Conservation (phyloP, 2,113 vertebrate species). For the Zingel zingel region DNA sequence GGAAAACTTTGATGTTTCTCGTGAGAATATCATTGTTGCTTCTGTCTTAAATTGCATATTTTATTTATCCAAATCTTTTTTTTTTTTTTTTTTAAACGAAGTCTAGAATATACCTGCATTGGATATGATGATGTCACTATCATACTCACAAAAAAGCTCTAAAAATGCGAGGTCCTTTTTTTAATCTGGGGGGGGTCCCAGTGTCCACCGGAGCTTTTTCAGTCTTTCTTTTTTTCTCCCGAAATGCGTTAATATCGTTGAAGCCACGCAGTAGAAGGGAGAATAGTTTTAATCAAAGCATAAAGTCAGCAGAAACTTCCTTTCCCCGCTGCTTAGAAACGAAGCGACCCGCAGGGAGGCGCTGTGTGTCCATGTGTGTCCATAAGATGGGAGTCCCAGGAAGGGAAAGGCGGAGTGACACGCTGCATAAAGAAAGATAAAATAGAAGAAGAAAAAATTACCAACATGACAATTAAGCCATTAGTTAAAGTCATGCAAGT, state of each 20-base stretch:
- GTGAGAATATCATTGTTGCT: background rate
- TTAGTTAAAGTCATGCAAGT: background rate
- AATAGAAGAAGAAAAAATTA: background rate
- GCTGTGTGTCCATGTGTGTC: conserved; percentile 76
- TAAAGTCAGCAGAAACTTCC: conserved; percentile 8
- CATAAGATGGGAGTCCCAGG: conserved; percentile 15
- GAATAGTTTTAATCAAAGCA: conserved; percentile 14
- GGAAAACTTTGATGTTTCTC: background rate
- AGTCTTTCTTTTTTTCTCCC: background rate
- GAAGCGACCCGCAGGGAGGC: conserved; percentile 79
- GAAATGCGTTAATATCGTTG: background rate
- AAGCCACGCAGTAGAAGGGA: background rate
- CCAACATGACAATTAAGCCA: background rate
- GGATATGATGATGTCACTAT: conserved; percentile 15
- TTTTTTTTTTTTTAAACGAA: background rate
- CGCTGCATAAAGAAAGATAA: background rate
- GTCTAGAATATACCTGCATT: background rate
- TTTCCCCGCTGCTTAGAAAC: background rate
- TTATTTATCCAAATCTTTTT: background rate
- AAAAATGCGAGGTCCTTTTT: background rate
- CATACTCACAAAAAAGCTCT: conserved; percentile 11
- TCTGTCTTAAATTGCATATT: background rate
- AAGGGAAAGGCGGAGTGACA: conserved; percentile 6
- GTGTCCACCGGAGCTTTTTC: background rate
- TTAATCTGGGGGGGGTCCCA: background rate